Percentiles rank a stretch among this genome's conserved stretches.
Conservation (phyloP, 2,888 invertebrate genomes). For the Neocrepidodera transversa region DNA sequence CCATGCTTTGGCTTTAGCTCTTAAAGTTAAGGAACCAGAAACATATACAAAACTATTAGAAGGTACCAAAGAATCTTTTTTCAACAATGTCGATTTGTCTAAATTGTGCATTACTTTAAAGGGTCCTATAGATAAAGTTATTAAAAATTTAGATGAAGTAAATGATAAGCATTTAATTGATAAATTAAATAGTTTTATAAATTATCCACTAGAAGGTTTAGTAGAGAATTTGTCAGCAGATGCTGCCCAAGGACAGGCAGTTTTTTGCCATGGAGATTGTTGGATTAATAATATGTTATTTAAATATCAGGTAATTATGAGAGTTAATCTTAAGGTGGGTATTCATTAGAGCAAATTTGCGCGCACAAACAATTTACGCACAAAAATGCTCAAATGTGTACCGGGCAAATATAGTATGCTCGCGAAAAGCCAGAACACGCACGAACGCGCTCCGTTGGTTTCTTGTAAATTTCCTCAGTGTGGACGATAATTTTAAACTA, state of each 20-base stretch:
- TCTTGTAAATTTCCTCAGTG: too few relatives aligned
- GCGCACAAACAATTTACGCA: too few relatives aligned
- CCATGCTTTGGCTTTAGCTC: conserved; percentile 24
- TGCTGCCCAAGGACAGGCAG: conserved; percentile 18
- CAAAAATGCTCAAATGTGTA: too few relatives aligned
- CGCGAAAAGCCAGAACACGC: too few relatives aligned
- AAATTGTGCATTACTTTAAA: conserved; percentile 17
- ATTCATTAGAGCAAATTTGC: too few relatives aligned
- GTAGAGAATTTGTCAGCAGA: conserved; percentile 23
- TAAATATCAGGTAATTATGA: conserved; percentile 30
- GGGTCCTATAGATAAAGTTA: conserved; percentile 20
- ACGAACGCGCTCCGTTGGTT: too few relatives aligned
- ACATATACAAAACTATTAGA: conserved; percentile 13
- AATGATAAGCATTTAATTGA: conserved; percentile 16
- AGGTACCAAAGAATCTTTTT: conserved; percentile 17
- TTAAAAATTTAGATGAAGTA: conserved; percentile 16
- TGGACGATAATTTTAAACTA: too few relatives aligned
- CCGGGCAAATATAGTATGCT: too few relatives aligned
- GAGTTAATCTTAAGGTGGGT: too few relatives aligned
- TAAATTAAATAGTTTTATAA: conserved; percentile 19
- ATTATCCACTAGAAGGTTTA: conserved; percentile 23
- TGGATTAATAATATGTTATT: conserved; percentile 32
- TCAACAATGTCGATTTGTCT: conserved; percentile 16
- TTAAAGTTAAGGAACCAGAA: conserved; percentile 20
- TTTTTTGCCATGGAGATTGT: conserved; percentile 33